phyloP scores from a whole-genome alignment of 92 coral and sea anemone species.

The Palythoa grandiflora region DNA sequence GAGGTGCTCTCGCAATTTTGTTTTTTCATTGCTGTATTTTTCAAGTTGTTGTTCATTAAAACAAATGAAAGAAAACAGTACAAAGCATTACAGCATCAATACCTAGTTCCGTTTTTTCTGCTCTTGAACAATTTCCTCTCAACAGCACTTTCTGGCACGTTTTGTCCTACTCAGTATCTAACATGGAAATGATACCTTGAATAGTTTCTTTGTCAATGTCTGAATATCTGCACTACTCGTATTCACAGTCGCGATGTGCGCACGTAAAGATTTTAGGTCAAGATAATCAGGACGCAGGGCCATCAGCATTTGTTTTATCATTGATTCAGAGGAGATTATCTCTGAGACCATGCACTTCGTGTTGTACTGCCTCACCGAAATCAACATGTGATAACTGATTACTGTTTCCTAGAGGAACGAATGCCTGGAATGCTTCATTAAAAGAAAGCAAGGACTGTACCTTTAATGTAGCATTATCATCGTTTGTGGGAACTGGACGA shows the following conservation, averaged over 20 bases:
- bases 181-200: conserved; percentile 41
- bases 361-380: conserved; percentile 40
- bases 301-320: conserved; percentile 25
- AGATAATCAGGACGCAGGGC: conserved; percentile 39
- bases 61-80: too few species aligned
- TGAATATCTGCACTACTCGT: conserved; percentile 14
- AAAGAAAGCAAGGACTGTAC: conserved; percentile 37
- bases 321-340: conserved; percentile 33
- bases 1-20: too few species aligned
- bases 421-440: conserved; percentile 48
- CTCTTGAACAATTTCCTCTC: conserved; percentile 30
- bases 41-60: too few species aligned
- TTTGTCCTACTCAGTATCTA: too few species aligned
- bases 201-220: conserved; percentile 41
- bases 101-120: conserved; percentile 36
- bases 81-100: neutral
- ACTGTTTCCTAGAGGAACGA: conserved; percentile 42
- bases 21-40: too few species aligned
- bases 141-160: too few species aligned
- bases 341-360: conserved; percentile 40
- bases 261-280: conserved; percentile 32
- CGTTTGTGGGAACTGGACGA: conserved; percentile 39
- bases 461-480: conserved; percentile 51
- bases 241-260: conserved; percentile 31
- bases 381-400: conserved; percentile 34